These are phyloP conservation scores for Buceros bicornis DNA, from an alignment of 2,797 vertebrate species.

Conservation along the genomic window DNA sequence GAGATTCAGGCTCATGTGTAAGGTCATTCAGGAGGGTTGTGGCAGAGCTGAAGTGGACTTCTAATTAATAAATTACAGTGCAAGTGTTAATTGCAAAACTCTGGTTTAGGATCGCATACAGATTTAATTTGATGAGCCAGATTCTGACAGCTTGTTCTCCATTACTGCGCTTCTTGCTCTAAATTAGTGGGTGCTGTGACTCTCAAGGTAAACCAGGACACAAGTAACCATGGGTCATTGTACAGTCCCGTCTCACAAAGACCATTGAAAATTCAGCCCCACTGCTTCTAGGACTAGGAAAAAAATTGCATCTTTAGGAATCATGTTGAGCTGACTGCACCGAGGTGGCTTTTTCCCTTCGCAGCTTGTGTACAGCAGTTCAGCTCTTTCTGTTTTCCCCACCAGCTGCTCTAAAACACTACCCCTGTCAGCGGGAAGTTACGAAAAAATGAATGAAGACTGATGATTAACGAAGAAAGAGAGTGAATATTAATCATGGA, in stretches of 20 bases:
- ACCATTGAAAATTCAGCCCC: not conserved
- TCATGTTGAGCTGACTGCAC: constrained; percentile 34
- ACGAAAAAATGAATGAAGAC: constrained; percentile 60
- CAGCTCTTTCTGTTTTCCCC: constrained; percentile 44
- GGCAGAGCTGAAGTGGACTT: not conserved
- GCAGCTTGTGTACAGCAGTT: constrained; percentile 56
- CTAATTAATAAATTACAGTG: not conserved
- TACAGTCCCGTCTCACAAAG: not conserved
- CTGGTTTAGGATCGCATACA: rapidly evolving
- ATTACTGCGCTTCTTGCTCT: not conserved
- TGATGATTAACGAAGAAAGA: constrained; percentile 77
- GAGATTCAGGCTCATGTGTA: not conserved
- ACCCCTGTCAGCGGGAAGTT: constrained; percentile 51
- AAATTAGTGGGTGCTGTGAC: not conserved
- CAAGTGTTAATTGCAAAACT: not conserved
- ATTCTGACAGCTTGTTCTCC: not conserved
- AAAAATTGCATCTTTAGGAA: not conserved
- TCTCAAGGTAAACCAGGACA: not conserved
- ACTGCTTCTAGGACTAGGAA: not conserved
- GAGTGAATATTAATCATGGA: constrained; percentile 79
- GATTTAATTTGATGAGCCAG: not conserved
- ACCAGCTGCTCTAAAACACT: constrained; percentile 52
- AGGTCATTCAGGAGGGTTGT: not conserved
- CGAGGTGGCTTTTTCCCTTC: constrained; percentile 32
- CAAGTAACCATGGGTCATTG: rapidly evolving